phyloP scores from a whole-genome alignment of 2,888 invertebrate species.

The Ferrisia virgata region DNA sequence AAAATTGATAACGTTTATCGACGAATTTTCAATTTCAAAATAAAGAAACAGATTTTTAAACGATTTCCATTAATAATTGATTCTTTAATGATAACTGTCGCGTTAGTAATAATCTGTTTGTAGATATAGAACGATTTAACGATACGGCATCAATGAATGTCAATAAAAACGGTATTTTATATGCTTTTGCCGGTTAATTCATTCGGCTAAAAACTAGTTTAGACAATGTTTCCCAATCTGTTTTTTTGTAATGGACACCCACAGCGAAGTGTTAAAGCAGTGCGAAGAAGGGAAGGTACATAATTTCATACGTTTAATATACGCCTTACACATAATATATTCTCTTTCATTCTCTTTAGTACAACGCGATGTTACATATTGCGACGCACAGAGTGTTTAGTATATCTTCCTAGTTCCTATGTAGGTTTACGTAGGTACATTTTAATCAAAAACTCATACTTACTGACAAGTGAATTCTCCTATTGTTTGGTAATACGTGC shows the following conservation, averaged over 20 bases:
- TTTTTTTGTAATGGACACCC: neutral
- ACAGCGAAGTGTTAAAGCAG: neutral
- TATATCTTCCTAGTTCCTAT: too few species aligned
- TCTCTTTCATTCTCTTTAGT: too few species aligned
- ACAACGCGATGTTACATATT: too few species aligned
- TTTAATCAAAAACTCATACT: slow-evolving; percentile 55
- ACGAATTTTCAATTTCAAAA: neutral
- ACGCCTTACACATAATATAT: too few species aligned
- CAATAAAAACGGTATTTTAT: slow-evolving; percentile 30
- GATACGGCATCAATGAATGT: slow-evolving; percentile 28
- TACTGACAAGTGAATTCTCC: slow-evolving; percentile 82
- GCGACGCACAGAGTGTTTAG: too few species aligned
- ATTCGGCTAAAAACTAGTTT: slow-evolving; percentile 9
- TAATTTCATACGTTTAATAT: neutral
- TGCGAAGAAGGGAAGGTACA: neutral
- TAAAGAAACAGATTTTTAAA: slow-evolving; percentile 9
- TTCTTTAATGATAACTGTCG: slow-evolving; percentile 20
- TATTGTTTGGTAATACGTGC: slow-evolving; percentile 74
- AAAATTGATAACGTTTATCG: slow-evolving; percentile 1
- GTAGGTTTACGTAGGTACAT: too few species aligned
- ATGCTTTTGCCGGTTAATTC: neutral
- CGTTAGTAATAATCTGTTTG: neutral
- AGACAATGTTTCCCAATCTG: slow-evolving; percentile 21
- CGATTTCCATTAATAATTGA: slow-evolving; percentile 28
- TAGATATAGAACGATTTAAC: slow-evolving; percentile 9